These are phyloP conservation scores for Bovichtus variegatus DNA, from an alignment of 2,797 vertebrate genomes.

Conservation along the genomic window DNA sequence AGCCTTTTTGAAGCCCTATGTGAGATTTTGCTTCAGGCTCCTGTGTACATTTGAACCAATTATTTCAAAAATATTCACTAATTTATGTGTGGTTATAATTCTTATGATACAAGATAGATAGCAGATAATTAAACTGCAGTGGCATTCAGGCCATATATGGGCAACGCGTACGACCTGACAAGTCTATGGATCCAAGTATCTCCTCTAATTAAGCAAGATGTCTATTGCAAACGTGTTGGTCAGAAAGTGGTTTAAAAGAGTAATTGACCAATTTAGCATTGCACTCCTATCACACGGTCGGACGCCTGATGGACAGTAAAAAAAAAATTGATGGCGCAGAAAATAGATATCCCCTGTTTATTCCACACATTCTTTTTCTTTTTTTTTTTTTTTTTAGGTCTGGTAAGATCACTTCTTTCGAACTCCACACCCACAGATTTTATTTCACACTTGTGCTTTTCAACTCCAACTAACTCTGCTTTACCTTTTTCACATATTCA, in stretches of 20 bases:
- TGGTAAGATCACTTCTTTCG: neutral
- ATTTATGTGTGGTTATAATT: neutral
- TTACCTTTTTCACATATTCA: neutral
- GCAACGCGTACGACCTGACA: neutral
- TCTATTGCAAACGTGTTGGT: neutral
- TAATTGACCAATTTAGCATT: neutral
- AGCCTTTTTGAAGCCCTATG: neutral
- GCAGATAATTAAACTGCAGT: neutral
- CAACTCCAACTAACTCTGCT: neutral
- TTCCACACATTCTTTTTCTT: neutral
- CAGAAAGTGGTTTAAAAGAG: conserved; percentile 2
- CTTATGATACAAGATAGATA: neutral
- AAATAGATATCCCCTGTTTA: neutral
- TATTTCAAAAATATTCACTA: neutral
- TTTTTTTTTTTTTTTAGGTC: too few species aligned
- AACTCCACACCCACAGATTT: neutral
- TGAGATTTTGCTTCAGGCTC: conserved; percentile 6
- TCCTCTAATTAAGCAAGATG: neutral
- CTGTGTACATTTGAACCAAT: neutral
- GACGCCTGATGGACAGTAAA: neutral
- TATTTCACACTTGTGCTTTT: neutral
- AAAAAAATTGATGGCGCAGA: neutral
- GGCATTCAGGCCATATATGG: neutral
- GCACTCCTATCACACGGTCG: neutral
- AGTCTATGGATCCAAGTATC: neutral